Evolutionary conservation across 1,140 invertebrate genomes (phyloP).

Genomic region (Helicoverpa armigera): DNA sequence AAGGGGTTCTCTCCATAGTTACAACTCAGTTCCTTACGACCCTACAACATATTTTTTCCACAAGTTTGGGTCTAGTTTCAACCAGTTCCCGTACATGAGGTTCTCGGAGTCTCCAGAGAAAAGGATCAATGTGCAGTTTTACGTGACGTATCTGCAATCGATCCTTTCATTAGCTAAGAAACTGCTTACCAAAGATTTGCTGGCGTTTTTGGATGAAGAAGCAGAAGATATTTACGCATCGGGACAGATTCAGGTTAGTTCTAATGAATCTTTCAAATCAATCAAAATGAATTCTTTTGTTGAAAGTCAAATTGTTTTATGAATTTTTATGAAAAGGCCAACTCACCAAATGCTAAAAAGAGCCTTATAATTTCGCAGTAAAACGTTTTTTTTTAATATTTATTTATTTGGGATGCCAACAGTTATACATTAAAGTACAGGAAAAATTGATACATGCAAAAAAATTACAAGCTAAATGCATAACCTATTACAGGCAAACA

Average conservation of each 20-base stretch:
- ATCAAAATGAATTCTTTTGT: too few species aligned
- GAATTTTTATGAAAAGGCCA: neutral
- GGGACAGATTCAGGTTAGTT: conserved; percentile 87
- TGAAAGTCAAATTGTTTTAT: neutral
- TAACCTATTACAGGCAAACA: too few species aligned
- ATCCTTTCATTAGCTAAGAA: conserved; percentile 94
- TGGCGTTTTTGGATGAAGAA: conserved; percentile 94
- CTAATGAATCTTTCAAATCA: too few species aligned
- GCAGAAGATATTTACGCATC: conserved; percentile 91
- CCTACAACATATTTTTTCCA: conserved; percentile 95
- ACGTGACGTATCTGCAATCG: conserved; percentile 92
- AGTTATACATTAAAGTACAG: too few species aligned
- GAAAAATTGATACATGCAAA: too few species aligned
- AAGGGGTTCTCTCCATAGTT: conserved; percentile 88
- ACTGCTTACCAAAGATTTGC: conserved; percentile 94
- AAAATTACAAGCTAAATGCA: too few species aligned
- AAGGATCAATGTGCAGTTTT: conserved; percentile 89
- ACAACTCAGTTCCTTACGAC: conserved; percentile 91
- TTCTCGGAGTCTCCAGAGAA: conserved; percentile 90
- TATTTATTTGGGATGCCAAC: too few species aligned
- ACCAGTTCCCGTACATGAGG: conserved; percentile 93
- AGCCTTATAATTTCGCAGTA: too few species aligned
- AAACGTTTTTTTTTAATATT: too few species aligned
- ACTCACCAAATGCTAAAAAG: neutral
- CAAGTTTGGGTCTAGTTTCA: conserved; percentile 97